Base-by-base conservation (phyloP, 1,140 invertebrate species). In the Brachionus manjavacas region DNA sequence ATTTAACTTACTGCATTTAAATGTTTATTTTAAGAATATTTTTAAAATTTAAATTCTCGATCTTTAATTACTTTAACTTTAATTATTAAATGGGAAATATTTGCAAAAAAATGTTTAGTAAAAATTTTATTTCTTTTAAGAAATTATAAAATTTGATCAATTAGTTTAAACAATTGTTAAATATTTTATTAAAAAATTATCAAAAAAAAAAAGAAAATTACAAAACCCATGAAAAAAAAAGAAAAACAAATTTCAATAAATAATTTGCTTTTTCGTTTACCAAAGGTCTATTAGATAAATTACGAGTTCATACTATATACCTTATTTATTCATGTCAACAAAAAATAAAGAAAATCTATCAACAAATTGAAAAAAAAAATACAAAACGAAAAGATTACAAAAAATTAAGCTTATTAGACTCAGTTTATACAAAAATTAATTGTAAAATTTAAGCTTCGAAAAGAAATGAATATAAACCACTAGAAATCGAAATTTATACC, bases 341-440 rank as follows among this genome's bases (percentile, higher is more conserved):
- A 60, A 16, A 49, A 52, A 52, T 14, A 52, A 52, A 52, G 14
- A 52, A 52, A 52, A 20, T 20, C 16, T 60, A 60, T 60, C 52
- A 60, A 60, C 52, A 60, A 23, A 60, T 60, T 60, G 7, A 60
- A 23, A 60, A 60, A 60, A 60, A 60, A 60, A 60, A 60, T 60
- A 60, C 52, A 60, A 60, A 60, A 60, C 52, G 52, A 60, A 60
- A 60, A 60, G 9, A 60, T 60, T 60, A 60, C 52, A 60, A 60
- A 60, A 60, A 60, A 60, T 20, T 60, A 8, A 60, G 52, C 52
- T 60, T 60, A 60, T 60, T 60, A 60, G 52, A 60, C n/a, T 60
- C n/a, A 60, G 52, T 60, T 60, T 60, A 60, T 60, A 60, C 52
- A 60, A 60, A 60, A 60, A 60, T 60, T 60, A 60, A 20, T 60